These are phyloP conservation scores for Platycnemis pennipes DNA, from an alignment of 2,888 invertebrate species.

Conservation along the genomic window DNA sequence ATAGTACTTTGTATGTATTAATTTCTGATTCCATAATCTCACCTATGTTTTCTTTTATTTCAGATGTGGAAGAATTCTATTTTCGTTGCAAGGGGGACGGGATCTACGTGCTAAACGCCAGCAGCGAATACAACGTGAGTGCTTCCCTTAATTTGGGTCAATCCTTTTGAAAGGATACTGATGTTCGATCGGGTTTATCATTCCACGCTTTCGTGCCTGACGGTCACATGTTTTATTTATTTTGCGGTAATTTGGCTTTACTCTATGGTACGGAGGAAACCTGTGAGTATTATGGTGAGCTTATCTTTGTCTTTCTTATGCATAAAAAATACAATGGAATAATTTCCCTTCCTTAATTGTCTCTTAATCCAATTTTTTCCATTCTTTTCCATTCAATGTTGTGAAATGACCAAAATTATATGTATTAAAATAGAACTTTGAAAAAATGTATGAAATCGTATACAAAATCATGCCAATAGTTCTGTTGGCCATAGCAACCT, in stretches of 20 bases:
- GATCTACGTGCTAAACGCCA: constrained; percentile 67
- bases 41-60: neutral
- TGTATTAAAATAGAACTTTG: too few species aligned
- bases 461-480: too few species aligned
- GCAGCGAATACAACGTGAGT: constrained; percentile 67
- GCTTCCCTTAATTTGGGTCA: constrained; percentile 42
- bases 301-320: too few species aligned
- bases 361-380: too few species aligned
- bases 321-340: too few species aligned
- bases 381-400: too few species aligned
- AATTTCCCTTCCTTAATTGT: too few species aligned
- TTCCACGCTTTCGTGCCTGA: neutral
- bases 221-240: neutral
- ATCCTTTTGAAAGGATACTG: constrained; percentile 53
- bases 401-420: too few species aligned
- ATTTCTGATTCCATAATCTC: neutral
- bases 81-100: constrained; percentile 68
- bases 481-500: too few species aligned
- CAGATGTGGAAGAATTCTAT: constrained; percentile 69
- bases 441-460: too few species aligned
- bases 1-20: neutral
- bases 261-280: neutral
- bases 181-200: constrained; percentile 32
- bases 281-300: too few species aligned
- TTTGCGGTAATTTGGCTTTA: neutral